Base-by-base conservation (phyloP, 2,797 vertebrate species). In the Gallirallus australis region DNA sequence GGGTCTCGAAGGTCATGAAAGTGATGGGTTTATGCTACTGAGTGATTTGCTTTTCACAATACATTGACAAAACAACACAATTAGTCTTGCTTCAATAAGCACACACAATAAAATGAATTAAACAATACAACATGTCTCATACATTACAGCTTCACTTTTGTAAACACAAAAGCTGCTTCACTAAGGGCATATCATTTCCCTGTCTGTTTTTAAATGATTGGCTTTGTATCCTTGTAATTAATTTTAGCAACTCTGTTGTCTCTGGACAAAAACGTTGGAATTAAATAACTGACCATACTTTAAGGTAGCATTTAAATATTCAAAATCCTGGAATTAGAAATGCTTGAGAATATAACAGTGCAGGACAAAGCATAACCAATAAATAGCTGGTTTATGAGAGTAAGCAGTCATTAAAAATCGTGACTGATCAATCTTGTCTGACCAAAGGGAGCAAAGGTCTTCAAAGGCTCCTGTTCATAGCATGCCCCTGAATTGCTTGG, bases 81-180 rank as follows among this genome's bases (percentile, higher is more conserved):
- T 99, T 98, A 98, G 98, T 99, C 98, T 98, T 98, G 98, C 98
- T 98, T 99, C 98, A 98, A 97, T 98, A 98, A 98, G 98, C 98
- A 98, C 97, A 98, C 96, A 97, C 96, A 97, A 97, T 97, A 97
- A 97, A 98, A 97, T 97, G 98, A 98, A 98, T 98, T 97, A 98
- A 97, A 98, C 91, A 97, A 96, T 94, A 96, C 70, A 96, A 92
- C 93, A 95, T 12, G 77, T 78, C 92, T 90, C 83, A 91, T 80
- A 95, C 89, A 95, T 93, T 95, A 97, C 63, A 89, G 84, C 89
- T 89, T 97, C 48, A 93, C 86, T 96, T 94, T 75, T 89, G 87
- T 91, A 96, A 96, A 96, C 73, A 94, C 95, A 94, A 90, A 93
- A 92, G 91, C 93, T 82, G 82, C 86, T 94, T 90, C 85, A 91